phyloP scores from a whole-genome alignment of 2,797 vertebrate species.

The Hippopotamyrus pictus region DNA sequence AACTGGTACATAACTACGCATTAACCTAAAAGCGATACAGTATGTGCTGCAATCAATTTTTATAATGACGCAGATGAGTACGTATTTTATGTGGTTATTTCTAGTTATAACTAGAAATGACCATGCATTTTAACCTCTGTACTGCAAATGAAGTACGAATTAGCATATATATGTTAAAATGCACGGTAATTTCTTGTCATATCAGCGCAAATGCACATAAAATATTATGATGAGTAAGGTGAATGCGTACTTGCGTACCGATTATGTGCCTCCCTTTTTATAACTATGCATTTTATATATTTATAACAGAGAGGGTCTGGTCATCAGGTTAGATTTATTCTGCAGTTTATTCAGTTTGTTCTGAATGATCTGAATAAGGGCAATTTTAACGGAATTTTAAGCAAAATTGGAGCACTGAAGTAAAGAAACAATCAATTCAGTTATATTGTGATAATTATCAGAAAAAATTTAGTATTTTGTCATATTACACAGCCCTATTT shows the following conservation, averaged over 20 bases:
- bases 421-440: not conserved
- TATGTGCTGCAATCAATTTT: not conserved
- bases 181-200: not conserved
- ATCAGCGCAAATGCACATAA: not conserved
- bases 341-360: not conserved
- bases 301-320: not conserved
- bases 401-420: not conserved
- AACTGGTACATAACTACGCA: not conserved
- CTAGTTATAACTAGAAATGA: not conserved
- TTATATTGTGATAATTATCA: not conserved
- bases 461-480: not conserved
- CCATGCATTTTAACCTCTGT: not conserved
- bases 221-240: not conserved
- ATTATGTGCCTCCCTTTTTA: not conserved
- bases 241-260: not conserved
- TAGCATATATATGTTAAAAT: not conserved
- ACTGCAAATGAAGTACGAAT: not conserved
- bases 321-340: not conserved
- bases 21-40: not conserved
- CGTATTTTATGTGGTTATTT: not conserved
- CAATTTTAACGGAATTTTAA: not conserved
- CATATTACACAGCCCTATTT: not conserved
- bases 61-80: not conserved
- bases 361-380: not conserved
- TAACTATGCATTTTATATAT: not conserved